Conservation (phyloP, 2,888 invertebrate genomes). For the Lithophane ornitopus region DNA sequence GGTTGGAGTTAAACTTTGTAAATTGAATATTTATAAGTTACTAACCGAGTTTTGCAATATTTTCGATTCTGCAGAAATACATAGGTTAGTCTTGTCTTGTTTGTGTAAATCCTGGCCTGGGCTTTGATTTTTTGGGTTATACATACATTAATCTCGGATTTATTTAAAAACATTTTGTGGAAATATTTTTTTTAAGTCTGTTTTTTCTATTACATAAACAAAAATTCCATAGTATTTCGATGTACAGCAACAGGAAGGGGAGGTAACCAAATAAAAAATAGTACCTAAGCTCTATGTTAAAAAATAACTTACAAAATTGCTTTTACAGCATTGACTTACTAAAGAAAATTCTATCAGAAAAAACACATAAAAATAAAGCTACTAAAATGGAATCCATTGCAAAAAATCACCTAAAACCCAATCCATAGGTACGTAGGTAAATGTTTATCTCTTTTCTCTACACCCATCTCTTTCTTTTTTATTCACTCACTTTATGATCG, state of each 20-base stretch:
- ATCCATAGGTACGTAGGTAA: background rate
- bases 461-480: conserved; percentile 2
- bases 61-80: background rate
- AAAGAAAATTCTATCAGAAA: background rate
- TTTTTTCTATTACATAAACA: too few relatives aligned
- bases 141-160: too few relatives aligned
- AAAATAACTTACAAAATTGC: too few relatives aligned
- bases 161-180: too few relatives aligned
- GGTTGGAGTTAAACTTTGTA: conserved; percentile 27
- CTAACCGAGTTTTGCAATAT: background rate
- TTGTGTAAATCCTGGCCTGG: too few relatives aligned
- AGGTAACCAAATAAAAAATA: too few relatives aligned
- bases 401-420: background rate
- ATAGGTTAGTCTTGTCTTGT: too few relatives aligned
- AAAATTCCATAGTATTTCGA: too few relatives aligned
- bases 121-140: too few relatives aligned
- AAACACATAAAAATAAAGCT: background rate
- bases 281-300: too few relatives aligned
- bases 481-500: conserved; percentile 10
- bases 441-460: background rate
- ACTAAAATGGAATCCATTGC: background rate
- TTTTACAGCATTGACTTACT: background rate
- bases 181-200: too few relatives aligned
- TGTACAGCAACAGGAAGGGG: too few relatives aligned
- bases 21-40: background rate